Percentiles rank a stretch among this genome's conserved stretches.
phyloP scores from a whole-genome alignment of 2,888 invertebrate species.

The Microctonus aethiopoides region DNA sequence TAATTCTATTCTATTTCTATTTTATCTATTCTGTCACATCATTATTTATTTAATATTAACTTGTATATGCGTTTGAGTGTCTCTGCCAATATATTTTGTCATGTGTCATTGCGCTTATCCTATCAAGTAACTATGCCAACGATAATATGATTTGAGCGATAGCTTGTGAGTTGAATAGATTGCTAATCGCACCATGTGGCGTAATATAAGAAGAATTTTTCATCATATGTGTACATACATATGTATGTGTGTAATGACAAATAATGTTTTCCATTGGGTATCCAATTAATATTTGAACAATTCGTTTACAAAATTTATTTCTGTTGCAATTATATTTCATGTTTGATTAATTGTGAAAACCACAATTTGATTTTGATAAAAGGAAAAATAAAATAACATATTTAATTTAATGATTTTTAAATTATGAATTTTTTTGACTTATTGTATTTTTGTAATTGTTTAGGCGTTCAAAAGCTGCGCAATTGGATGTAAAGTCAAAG shows the following conservation, averaged over 20 bases:
- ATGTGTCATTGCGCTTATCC: constrained; percentile 9
- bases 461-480: constrained; percentile 53
- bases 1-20: not conserved
- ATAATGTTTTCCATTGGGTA: not conserved
- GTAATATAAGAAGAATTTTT: not conserved
- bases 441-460: constrained; percentile 12
- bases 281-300: not conserved
- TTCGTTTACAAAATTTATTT: not conserved
- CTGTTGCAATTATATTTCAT: not conserved
- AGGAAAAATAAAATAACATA: not conserved
- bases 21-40: not conserved
- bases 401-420: not conserved
- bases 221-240: not conserved
- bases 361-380: not conserved
- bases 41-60: constrained; percentile 4
- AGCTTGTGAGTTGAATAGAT: not conserved
- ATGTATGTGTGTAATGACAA: not conserved
- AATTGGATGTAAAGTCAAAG: constrained; percentile 37
- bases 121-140: not conserved
- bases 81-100: not conserved
- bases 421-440: not conserved
- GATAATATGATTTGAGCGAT: not conserved
- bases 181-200: not conserved
- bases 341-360: not conserved
- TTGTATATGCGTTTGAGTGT: not conserved